Evolutionary conservation across 2,113 vertebrate species (phyloP), one percentile per base, ranked within the genome.

Genomic region (Pyxicephalus adspersus): DNA sequence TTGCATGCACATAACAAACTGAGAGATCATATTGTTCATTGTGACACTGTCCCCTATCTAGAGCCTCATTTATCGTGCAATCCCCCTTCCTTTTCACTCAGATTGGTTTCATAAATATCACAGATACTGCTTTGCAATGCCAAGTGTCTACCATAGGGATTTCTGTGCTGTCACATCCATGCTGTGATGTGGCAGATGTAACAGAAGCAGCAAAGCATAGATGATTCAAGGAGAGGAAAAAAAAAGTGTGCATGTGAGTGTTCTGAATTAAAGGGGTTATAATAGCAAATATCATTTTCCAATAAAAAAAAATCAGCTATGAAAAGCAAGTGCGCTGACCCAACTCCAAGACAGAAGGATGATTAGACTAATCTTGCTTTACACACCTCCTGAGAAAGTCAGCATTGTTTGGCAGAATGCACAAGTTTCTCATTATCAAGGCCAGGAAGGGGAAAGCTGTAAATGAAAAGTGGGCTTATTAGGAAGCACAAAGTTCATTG

Each of bases 181-280:
- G 64, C 76, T 58, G 54, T 25, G 64, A 64, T 68, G 64, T 58
- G 64, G 76, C 76, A 78, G 76, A 78, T 68, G 76, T 57, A 64
- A 77, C 76, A 66, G 28, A 77, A 22, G 76, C 76, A 78, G 76
- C 64, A 68, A 52, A 52, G 76, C 64, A 68, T 78, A 67, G 67
- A 78, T 78, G 64, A 78, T 58, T 78, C 76, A 78, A 68, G 75
- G 11, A 65, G 31, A 78, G 63, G 51, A 67, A 38, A 31, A 66
- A 57, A 26, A 22, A 22, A 78, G 29, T 28, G 17, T 68, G 51
- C 34, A 55, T n/a, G 55, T 34, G 52, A 65, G 26, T 52, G 50
- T 55, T 17, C 26, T 38, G 20, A 13, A 22, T 54, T 17, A 31
- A 65, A 54, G 20, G 64, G 18, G 51, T 52, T 78, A 34, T 78